A percentile compares a stretch with the other conserved stretches of the same genome.
phyloP scores from a whole-genome alignment of 2,888 invertebrate species.

The Heteropelma amictum region DNA sequence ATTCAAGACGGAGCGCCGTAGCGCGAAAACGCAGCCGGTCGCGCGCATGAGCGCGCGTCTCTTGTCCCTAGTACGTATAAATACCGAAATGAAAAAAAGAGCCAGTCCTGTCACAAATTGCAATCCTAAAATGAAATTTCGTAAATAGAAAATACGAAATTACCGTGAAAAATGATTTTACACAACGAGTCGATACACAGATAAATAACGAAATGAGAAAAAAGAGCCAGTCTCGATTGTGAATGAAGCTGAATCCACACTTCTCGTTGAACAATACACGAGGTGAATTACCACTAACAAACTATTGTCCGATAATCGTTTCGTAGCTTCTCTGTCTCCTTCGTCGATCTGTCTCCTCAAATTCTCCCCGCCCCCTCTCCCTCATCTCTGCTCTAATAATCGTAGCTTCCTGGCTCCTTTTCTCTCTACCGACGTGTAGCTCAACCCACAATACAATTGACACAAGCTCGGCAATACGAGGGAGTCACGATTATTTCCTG shows the following conservation, averaged over 20 bases:
- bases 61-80: too few species aligned
- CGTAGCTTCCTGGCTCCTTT: slow-evolving; percentile 52
- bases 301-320: slow-evolving; percentile 78
- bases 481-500: too few species aligned
- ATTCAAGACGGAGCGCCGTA: too few species aligned
- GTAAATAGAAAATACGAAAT: background rate
- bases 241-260: slow-evolving; percentile 74
- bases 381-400: slow-evolving; percentile 48
- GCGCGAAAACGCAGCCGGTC: too few species aligned
- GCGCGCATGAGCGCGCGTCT: too few species aligned
- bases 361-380: slow-evolving; percentile 48
- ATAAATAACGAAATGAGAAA: slow-evolving; percentile 17
- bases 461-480: background rate
- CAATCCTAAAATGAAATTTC: too few species aligned
- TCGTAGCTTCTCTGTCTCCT: slow-evolving; percentile 51
- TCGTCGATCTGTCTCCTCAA: slow-evolving; percentile 36
- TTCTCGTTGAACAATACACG: slow-evolving; percentile 75
- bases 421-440: slow-evolving; percentile 29
- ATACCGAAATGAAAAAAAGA: too few species aligned
- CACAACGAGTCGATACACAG: slow-evolving; percentile 1
- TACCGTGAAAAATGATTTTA: background rate
- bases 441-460: slow-evolving; percentile 43
- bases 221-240: slow-evolving; percentile 48
- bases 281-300: slow-evolving; percentile 77
- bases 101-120: too few species aligned